phyloP scores from a whole-genome alignment of 2,888 invertebrate species.

The Kryphioiulus occultus region DNA sequence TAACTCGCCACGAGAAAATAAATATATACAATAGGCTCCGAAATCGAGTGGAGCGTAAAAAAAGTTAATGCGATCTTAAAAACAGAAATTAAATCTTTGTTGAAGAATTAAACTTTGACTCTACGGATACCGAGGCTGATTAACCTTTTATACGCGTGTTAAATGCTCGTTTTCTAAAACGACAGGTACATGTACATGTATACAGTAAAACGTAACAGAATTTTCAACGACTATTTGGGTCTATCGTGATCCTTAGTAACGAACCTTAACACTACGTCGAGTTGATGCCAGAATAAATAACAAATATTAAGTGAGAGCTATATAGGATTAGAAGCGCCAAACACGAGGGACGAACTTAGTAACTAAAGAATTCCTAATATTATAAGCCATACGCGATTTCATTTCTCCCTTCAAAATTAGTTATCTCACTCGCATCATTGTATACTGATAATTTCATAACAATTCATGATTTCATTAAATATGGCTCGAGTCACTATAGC shows the following conservation, averaged over 20 bases:
- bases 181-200: no score
- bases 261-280: conserved; percentile 10
- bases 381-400: background rate
- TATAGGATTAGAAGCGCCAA: background rate
- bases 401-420: background rate
- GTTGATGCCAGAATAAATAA: conserved; percentile 11
- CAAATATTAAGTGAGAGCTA: conserved; percentile 13
- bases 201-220: background rate
- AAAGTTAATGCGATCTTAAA: background rate
- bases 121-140: background rate
- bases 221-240: background rate
- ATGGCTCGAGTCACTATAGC: no score
- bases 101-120: conserved; percentile 22
- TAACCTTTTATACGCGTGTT: background rate
- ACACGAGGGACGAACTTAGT: background rate
- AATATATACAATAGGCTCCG: background rate
- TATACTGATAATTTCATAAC: background rate
- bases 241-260: conserved; percentile 6
- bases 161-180: background rate
- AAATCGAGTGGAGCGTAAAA: conserved; percentile 12
- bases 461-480: background rate
- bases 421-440: no score
- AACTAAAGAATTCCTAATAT: conserved; percentile 4
- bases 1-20: conserved; percentile 6
- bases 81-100: background rate